These are phyloP conservation scores for Pogonomyrmex barbatus DNA, from an alignment of 1,140 invertebrate genomes.

Conservation along the genomic window DNA sequence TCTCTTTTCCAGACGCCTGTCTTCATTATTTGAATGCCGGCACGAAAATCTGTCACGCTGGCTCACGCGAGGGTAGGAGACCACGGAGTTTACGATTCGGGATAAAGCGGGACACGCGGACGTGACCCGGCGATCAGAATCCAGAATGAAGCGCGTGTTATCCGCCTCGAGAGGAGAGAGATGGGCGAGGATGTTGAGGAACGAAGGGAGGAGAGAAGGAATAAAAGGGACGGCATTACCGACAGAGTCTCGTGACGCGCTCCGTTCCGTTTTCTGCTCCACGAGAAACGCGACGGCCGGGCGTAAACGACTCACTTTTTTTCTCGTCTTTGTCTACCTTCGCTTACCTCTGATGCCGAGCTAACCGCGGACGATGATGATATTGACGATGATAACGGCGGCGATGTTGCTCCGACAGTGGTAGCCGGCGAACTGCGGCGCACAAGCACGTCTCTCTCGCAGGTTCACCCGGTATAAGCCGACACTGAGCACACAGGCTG, in stretches of 20 bases:
- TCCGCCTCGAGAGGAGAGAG: neutral
- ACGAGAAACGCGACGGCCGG: slow-evolving; percentile 52
- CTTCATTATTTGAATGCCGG: slow-evolving; percentile 30
- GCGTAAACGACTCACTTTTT: slow-evolving; percentile 2
- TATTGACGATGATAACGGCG: neutral
- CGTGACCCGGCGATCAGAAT: neutral
- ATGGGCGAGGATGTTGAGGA: neutral
- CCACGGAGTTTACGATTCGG: neutral
- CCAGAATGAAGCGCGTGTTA: neutral
- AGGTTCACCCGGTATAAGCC: slow-evolving; percentile 51
- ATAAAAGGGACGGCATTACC: slow-evolving; percentile 53
- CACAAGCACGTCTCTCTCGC: slow-evolving; percentile 10
- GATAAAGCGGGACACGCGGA: neutral
- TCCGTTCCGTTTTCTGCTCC: slow-evolving; percentile 15
- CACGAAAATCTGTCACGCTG: slow-evolving; percentile 58
- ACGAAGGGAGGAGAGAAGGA: no score
- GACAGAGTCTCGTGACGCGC: slow-evolving; percentile 57
- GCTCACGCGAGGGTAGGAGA: neutral
- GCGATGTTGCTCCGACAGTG: neutral
- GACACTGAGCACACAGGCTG: slow-evolving; percentile 46
- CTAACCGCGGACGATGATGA: neutral
- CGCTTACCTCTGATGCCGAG: slow-evolving; percentile 7
- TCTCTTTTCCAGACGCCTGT: no score
- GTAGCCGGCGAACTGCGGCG: slow-evolving; percentile 29
- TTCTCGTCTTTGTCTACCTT: neutral